These are phyloP conservation scores for Cantharis rufa DNA, from an alignment of 2,888 invertebrate genomes.

Conservation along the genomic window DNA sequence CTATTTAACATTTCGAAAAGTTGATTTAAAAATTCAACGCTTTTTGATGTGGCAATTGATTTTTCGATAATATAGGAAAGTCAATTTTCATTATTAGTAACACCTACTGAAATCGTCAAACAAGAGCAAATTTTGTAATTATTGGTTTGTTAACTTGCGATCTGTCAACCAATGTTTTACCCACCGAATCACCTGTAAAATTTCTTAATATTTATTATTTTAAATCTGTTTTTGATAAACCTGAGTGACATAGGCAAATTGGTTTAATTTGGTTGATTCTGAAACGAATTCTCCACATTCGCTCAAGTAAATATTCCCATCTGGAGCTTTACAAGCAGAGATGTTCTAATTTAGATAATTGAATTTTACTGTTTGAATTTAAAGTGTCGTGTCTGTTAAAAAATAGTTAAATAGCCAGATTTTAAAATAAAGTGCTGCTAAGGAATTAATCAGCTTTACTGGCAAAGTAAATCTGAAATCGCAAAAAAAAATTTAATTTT, in stretches of 20 bases:
- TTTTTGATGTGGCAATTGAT: neutral
- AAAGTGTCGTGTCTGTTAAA: neutral
- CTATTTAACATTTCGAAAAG: too few relatives aligned
- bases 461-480: neutral
- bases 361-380: neutral
- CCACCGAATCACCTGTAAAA: too few relatives aligned
- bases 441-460: neutral
- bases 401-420: neutral
- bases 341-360: neutral
- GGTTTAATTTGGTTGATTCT: neutral
- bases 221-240: neutral
- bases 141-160: neutral
- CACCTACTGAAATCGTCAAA: neutral
- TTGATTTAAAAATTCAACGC: too few relatives aligned
- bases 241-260: neutral
- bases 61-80: neutral
- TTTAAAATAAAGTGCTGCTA: neutral
- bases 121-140: neutral
- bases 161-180: too few relatives aligned
- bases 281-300: neutral
- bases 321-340: neutral
- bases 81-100: neutral
- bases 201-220: neutral
- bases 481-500: neutral
- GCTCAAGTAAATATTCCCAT: neutral